Evolutionary conservation across 1,140 invertebrate species (phyloP), one percentile per base, ranked within the genome.

Genomic region (Eumaeus atala): DNA sequence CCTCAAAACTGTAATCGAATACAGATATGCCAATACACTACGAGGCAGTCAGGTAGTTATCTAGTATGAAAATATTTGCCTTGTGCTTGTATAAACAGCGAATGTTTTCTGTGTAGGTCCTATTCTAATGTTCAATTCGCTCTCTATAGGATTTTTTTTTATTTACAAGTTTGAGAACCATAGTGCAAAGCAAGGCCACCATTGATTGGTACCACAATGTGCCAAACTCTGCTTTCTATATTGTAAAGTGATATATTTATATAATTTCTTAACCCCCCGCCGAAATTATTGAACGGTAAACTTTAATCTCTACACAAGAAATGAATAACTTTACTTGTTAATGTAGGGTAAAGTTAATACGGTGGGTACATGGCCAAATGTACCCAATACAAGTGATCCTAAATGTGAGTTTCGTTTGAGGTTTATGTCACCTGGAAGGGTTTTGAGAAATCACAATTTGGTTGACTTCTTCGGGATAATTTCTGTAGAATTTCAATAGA

Each of bases 201-300:
- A 75, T 81, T 76, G 75, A 82, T 82, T 73, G 69, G 58, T 67
- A 73, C 73, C 72, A 86, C 77, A 84, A 81, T 71, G 73, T 73
- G 64, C 74, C 77, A 76, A 83, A 81, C 70, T 83, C 70, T 62
- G 53, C 69, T 66, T 70, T 62, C 60, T 28, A 62, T 64, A 83
- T 75, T 81, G 77, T 79, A 80, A 82, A 81, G 67, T 76, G 77
- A 80, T 83, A 84, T 86, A 84, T 86, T 83, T 86, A 74, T 84
- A 86, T 74, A 78, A 78, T 77, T 76, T 80, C 72, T 58, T 67
- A 62, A 56, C 59, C 74, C 77, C 76, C 66, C 69, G 54, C 59
- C 28, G 54, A 55, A 61, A 58, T 56, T 51, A 52, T 57, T 59
- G 55, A 67, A 72, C 67, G 71, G 70, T 62, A 66, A 48, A 47